Conservation (phyloP, 2,113 vertebrate species). For the Solea solea region DNA sequence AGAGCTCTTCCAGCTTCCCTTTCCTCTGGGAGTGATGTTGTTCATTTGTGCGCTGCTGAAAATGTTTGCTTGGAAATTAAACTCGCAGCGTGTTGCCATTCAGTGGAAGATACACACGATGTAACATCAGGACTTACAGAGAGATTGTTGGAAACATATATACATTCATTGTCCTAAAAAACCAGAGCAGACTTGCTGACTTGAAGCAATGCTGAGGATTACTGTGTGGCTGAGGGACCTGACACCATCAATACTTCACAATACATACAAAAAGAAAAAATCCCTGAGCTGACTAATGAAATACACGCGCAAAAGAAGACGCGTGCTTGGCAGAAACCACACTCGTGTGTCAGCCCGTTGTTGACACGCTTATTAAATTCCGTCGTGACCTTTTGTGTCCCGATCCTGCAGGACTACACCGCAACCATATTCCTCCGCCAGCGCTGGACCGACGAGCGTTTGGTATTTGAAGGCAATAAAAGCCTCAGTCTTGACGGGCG, state of each 20-base stretch:
- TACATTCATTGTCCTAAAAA: constrained; percentile 7
- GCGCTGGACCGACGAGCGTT: constrained; percentile 90
- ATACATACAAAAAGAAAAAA: constrained; percentile 4
- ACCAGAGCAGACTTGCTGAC: constrained; percentile 35
- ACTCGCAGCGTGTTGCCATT: constrained; percentile 2
- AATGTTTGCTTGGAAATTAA: not conserved
- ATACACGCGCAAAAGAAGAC: not conserved
- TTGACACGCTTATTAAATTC: constrained; percentile 13
- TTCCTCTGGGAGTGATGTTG: not conserved
- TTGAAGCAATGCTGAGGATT: constrained; percentile 26
- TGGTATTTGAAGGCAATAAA: constrained; percentile 91
- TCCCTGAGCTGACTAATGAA: constrained; percentile 18
- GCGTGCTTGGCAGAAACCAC: constrained; percentile 25
- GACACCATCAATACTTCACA: constrained; percentile 32
- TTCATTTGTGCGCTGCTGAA: not conserved
- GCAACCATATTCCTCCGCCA: constrained; percentile 93
- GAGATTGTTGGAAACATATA: constrained; percentile 3
- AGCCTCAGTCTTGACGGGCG: constrained; percentile 91
- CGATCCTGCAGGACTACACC: constrained; percentile 84
- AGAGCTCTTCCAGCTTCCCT: not conserved
- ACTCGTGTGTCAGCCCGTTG: constrained; percentile 33
- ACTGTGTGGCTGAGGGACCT: constrained; percentile 32
- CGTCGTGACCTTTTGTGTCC: constrained; percentile 25
- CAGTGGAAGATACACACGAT: not conserved
- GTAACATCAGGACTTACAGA: constrained; percentile 13